Percentiles rank a stretch among this genome's conserved stretches.
phyloP scores from a whole-genome alignment of 2,797 vertebrate genomes.

The Myotis myotis region DNA sequence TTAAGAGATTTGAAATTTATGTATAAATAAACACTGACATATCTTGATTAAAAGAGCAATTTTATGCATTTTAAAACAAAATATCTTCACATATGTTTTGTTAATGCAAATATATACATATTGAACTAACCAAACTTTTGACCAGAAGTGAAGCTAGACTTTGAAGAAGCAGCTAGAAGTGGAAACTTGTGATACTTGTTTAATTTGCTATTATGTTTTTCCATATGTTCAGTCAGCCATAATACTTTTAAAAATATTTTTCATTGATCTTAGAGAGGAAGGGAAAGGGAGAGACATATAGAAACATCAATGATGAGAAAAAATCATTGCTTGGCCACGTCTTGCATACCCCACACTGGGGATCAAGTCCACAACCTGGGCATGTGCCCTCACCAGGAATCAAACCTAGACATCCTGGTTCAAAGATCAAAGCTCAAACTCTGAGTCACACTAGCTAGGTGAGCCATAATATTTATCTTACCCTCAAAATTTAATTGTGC shows the following conservation, averaged over 20 bases:
- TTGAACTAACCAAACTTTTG: background rate
- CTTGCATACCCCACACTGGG: no score
- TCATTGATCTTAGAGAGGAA: no score
- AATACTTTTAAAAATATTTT: background rate
- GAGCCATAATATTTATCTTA: background rate
- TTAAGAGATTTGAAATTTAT: background rate
- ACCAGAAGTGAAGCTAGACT: background rate
- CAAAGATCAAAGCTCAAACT: no score
- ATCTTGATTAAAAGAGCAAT: background rate
- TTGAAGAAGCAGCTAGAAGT: background rate
- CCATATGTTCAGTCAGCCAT: background rate
- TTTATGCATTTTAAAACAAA: background rate
- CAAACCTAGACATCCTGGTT: no score
- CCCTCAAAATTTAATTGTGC: background rate
- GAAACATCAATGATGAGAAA: no score
- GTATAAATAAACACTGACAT: background rate
- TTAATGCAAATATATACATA: background rate
- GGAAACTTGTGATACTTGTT: background rate
- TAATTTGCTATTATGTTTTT: background rate
- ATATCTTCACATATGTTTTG: background rate
- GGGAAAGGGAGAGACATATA: no score
- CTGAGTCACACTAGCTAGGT: no score
- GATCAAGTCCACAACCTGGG: no score
- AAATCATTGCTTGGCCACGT: no score
- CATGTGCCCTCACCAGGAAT: no score